A percentile compares a stretch with the other conserved stretches of the same genome.
phyloP scores from a whole-genome alignment of 2,113 vertebrate genomes.

The Oceanodroma tethys region DNA sequence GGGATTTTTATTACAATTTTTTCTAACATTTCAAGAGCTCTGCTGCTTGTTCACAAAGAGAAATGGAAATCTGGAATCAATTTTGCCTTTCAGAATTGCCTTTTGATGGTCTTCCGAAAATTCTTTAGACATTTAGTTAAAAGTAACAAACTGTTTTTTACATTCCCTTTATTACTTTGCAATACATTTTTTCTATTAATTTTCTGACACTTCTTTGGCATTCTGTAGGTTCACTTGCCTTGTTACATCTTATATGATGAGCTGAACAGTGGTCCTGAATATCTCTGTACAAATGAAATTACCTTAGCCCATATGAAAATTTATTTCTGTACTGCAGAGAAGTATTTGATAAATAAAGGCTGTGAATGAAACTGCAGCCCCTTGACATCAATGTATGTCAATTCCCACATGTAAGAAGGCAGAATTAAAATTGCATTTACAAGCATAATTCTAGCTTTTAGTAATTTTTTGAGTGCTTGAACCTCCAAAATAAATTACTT shows the following conservation, averaged over 20 bases:
- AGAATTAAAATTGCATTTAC: background rate
- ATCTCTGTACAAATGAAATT: background rate
- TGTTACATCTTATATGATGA: background rate
- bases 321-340: background rate
- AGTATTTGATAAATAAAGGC: background rate
- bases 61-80: background rate
- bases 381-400: background rate
- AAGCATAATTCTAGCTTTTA: background rate
- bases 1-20: background rate
- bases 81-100: background rate
- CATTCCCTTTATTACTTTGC: background rate
- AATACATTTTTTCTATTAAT: background rate
- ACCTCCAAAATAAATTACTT: background rate
- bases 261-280: background rate
- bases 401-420: background rate
- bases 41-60: background rate
- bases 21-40: background rate
- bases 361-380: background rate
- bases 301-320: background rate
- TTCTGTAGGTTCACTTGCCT: background rate
- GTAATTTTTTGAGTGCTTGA: background rate
- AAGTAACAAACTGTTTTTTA: background rate
- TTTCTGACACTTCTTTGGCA: background rate
- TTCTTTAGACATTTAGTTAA: background rate
- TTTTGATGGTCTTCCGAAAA: background rate